These are phyloP conservation scores for Melanotaenia nigrans DNA, from an alignment of 2,797 vertebrate genomes.

Conservation along the genomic window DNA sequence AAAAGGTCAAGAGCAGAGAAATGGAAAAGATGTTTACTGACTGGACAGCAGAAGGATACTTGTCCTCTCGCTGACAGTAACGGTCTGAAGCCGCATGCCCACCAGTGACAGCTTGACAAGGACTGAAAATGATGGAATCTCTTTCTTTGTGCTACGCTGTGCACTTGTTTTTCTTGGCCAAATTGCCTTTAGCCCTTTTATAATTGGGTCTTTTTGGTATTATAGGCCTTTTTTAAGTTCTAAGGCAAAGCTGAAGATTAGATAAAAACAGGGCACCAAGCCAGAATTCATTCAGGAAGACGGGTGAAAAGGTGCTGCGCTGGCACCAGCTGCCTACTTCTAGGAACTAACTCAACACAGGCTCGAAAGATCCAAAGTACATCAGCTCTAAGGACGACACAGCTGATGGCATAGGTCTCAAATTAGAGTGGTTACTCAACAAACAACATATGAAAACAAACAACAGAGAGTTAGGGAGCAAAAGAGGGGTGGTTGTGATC, in stretches of 20 bases:
- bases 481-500: conserved; percentile 1
- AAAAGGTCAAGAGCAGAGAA: neutral
- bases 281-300: conserved; percentile 39
- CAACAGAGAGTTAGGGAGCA: neutral
- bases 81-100: conserved; percentile 2
- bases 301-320: conserved; percentile 41
- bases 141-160: conserved; percentile 16
- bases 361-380: conserved; percentile 38
- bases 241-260: conserved; percentile 43
- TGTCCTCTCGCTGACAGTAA: conserved; percentile 12
- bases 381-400: conserved; percentile 11
- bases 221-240: conserved; percentile 29
- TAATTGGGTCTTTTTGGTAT: conserved; percentile 30
- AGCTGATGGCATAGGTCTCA: conserved; percentile 6
- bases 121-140: conserved; percentile 23
- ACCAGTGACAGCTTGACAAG: conserved; percentile 22
- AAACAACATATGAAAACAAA: neutral
- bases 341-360: conserved; percentile 20
- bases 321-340: conserved; percentile 46
- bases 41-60: neutral
- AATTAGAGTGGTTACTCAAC: conserved; percentile 17
- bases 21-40: conserved; percentile 18
- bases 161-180: conserved; percentile 29
- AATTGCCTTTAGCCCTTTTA: conserved; percentile 36
- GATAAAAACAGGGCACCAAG: conserved; percentile 30